Evolutionary conservation across 2,888 invertebrate species (phyloP).

Genomic region (Nasonovia ribisnigri): DNA sequence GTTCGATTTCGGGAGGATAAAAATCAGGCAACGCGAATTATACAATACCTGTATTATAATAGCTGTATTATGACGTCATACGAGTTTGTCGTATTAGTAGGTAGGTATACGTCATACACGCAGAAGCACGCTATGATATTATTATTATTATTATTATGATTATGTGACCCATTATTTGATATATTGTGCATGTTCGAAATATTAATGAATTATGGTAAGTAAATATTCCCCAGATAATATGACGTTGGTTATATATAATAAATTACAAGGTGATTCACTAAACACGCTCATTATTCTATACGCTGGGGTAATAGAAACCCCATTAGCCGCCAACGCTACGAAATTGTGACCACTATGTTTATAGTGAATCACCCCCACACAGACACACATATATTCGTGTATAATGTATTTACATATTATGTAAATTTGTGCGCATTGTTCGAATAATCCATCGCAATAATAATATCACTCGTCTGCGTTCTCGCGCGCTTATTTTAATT

Average conservation of each 20-base stretch:
- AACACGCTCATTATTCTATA: conserved; percentile 9
- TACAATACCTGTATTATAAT: background rate
- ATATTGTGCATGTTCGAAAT: conserved; percentile 8
- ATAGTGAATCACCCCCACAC: background rate
- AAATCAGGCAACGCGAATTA: background rate
- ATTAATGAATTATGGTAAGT: conserved; percentile 7
- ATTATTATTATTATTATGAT: background rate
- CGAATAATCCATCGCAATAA: background rate
- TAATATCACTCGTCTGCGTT: background rate
- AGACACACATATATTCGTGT: background rate
- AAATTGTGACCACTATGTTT: background rate
- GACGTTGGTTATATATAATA: background rate
- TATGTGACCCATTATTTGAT: background rate
- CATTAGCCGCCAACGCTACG: background rate
- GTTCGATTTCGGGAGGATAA: background rate
- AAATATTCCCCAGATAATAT: background rate
- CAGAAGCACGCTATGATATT: background rate
- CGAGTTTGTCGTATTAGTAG: background rate
- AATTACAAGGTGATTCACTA: conserved; percentile 17
- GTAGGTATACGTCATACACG: background rate
- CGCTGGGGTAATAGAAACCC: conserved; percentile 7
- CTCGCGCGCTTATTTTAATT: conserved; percentile 40
- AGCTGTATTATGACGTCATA: background rate
- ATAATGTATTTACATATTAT: background rate
- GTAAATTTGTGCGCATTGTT: conserved; percentile 18